Percentiles rank a stretch among this genome's conserved stretches.
These are phyloP conservation scores for Pollicipes pollicipes DNA, from an alignment of 1,140 invertebrate species.

Conservation along the genomic window DNA sequence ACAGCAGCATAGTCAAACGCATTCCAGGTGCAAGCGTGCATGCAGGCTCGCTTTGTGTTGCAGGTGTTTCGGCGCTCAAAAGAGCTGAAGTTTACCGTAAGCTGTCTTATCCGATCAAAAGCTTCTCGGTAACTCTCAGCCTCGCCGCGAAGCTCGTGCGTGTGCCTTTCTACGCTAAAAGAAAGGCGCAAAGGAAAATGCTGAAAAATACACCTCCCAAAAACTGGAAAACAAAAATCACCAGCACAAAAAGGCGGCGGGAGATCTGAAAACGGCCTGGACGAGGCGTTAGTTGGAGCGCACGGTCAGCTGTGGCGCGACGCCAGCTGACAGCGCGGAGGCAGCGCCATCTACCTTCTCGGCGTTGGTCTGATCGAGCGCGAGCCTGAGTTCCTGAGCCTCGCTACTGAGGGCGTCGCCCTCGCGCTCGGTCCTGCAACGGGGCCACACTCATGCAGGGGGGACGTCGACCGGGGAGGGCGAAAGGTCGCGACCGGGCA, in stretches of 20 bases:
- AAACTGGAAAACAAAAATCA: not conserved
- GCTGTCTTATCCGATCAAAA: not conserved
- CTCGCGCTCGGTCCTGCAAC: not conserved
- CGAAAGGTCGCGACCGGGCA: not conserved
- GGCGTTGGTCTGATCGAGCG: not conserved
- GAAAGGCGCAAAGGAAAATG: not conserved
- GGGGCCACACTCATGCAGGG: not conserved
- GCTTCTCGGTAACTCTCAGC: not conserved
- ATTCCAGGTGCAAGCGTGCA: too few relatives aligned
- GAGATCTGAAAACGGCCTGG: not conserved
- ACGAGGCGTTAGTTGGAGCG: not conserved
- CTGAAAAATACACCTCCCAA: not conserved
- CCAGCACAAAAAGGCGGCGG: not conserved
- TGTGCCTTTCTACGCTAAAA: not conserved
- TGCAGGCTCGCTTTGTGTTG: too few relatives aligned
- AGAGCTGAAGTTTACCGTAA: too few relatives aligned
- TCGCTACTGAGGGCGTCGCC: not conserved
- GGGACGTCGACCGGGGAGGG: too few relatives aligned
- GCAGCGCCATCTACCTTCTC: conserved; percentile 1
- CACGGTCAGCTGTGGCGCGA: too few relatives aligned
- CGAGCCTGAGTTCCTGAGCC: not conserved
- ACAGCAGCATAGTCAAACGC: too few relatives aligned
- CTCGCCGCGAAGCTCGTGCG: not conserved
- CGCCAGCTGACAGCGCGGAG: too few relatives aligned
- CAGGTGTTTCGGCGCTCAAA: too few relatives aligned